These are phyloP conservation scores for Hypsopygia costalis DNA, from an alignment of 2,888 invertebrate species.

Conservation along the genomic window DNA sequence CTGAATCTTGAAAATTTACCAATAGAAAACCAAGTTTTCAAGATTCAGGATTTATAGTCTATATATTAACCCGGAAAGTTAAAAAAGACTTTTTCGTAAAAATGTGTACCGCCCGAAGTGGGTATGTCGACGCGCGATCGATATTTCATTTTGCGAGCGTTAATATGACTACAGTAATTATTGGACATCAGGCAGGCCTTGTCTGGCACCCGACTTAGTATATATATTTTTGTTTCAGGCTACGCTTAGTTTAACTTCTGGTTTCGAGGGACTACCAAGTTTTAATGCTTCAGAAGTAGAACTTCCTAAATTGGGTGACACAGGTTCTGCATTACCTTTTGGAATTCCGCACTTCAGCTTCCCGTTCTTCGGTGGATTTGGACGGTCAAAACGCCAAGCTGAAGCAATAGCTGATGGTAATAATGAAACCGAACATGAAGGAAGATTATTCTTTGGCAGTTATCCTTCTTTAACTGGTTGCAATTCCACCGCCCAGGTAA, in stretches of 20 bases:
- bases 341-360: background rate
- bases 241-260: background rate
- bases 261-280: background rate
- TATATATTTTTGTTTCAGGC: slow-evolving; percentile 5
- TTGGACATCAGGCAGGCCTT: too few relatives aligned
- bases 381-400: background rate
- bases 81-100: too few relatives aligned
- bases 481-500: slow-evolving; percentile 31
- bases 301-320: background rate
- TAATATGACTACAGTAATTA: too few relatives aligned
- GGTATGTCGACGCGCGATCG: too few relatives aligned
- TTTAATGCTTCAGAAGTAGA: slow-evolving; percentile 4
- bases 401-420: background rate
- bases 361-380: slow-evolving; percentile 1
- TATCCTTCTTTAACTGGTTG: slow-evolving; percentile 15
- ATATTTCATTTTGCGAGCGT: too few relatives aligned
- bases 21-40: too few relatives aligned
- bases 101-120: too few relatives aligned
- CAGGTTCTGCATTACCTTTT: too few relatives aligned
- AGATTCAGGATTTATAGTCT: too few relatives aligned
- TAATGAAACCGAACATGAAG: slow-evolving; percentile 9
- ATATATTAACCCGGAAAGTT: too few relatives aligned
- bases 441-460: slow-evolving; percentile 11
- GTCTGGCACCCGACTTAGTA: too few relatives aligned
- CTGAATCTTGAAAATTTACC: too few relatives aligned